These are phyloP conservation scores for Lottia scabra DNA, from an alignment of 2,888 invertebrate species.

Conservation along the genomic window DNA sequence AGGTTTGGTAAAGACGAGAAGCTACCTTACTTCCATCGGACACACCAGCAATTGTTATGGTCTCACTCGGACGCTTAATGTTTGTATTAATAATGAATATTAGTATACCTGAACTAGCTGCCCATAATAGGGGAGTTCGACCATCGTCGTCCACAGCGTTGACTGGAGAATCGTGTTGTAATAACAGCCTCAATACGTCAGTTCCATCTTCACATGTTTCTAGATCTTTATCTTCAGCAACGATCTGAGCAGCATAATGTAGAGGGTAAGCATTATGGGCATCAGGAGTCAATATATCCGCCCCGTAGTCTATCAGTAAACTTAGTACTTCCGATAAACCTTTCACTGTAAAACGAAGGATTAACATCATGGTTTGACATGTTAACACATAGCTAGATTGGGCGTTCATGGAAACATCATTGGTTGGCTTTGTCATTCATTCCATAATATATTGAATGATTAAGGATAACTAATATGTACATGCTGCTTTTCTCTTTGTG, in stretches of 20 bases:
- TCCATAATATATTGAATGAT: no score
- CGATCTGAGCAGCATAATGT: slow-evolving; percentile 97
- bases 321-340: slow-evolving; percentile 91
- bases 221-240: neutral
- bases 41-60: no score
- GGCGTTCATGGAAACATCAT: no score
- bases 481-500: no score
- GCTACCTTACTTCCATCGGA: no score
- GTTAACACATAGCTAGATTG: no score
- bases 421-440: no score
- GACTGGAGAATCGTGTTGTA: slow-evolving; percentile 81
- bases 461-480: no score
- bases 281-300: slow-evolving; percentile 89
- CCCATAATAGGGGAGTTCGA: slow-evolving; percentile 95
- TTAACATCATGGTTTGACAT: neutral
- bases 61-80: no score
- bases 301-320: slow-evolving; percentile 84
- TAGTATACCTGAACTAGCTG: slow-evolving; percentile 86
- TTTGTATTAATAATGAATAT: no score
- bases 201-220: slow-evolving; percentile 3
- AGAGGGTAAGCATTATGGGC: slow-evolving; percentile 94
- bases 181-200: slow-evolving; percentile 80
- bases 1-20: no score
- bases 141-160: slow-evolving; percentile 92
- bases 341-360: slow-evolving; percentile 76